Conservation (phyloP, 2,888 invertebrate species). For the Blomia tropicalis region DNA sequence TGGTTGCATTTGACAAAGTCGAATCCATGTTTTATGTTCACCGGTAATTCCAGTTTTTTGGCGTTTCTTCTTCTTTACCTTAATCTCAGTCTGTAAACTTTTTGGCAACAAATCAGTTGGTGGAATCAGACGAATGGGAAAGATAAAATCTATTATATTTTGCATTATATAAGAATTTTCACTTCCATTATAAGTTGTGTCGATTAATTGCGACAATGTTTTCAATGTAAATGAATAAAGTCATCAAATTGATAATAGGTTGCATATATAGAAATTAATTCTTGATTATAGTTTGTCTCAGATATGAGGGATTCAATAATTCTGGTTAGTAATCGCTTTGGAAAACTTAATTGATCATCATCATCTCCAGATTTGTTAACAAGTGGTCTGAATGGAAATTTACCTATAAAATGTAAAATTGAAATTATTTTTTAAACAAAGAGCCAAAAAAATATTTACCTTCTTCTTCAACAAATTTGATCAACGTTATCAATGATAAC, state of each 20-base stretch:
- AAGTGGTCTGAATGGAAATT: constrained; percentile 46
- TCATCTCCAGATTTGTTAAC: constrained; percentile 34
- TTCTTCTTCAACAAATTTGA: constrained; percentile 23
- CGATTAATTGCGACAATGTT: constrained; percentile 41
- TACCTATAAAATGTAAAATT: constrained; percentile 40
- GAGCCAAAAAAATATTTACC: not conserved
- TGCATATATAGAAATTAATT: constrained; percentile 51
- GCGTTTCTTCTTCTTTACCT: not conserved
- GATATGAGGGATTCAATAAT: constrained; percentile 51
- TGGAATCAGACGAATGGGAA: constrained; percentile 9
- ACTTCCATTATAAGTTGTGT: constrained; percentile 40
- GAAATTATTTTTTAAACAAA: not conserved
- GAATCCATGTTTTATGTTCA: constrained; percentile 7
- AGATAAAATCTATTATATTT: constrained; percentile 10
- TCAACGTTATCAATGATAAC: constrained; percentile 6
- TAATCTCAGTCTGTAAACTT: not conserved
- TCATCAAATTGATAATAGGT: constrained; percentile 59
- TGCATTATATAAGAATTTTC: constrained; percentile 34
- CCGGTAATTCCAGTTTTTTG: not conserved
- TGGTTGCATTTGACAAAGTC: constrained; percentile 10
- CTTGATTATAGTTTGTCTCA: constrained; percentile 45
- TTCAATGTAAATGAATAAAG: constrained; percentile 54
- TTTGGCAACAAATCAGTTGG: not conserved
- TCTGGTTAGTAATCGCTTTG: constrained; percentile 48
- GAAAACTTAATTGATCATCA: constrained; percentile 46